phyloP scores from a whole-genome alignment of 2,113 vertebrate species.

The Channa argus region DNA sequence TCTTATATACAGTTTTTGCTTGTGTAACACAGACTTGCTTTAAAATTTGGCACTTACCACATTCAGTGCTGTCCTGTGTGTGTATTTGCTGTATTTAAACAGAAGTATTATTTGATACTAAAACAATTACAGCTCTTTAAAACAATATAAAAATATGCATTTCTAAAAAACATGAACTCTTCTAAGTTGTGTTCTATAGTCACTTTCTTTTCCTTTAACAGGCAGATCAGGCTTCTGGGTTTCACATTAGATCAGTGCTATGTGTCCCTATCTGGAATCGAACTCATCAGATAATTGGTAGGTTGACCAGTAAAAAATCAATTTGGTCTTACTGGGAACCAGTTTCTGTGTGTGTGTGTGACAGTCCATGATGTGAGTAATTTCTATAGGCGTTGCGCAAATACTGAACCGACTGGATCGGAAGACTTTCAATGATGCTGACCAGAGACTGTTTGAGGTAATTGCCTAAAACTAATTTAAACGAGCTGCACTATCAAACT shows the following conservation, averaged over 20 bases:
- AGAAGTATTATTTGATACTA: too few relatives aligned
- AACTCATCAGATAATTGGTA: constrained; percentile 87
- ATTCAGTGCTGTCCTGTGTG: not conserved
- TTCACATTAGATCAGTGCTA: constrained; percentile 85
- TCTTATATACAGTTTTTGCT: too few relatives aligned
- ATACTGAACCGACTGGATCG: constrained; percentile 86
- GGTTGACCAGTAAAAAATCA: constrained; percentile 40
- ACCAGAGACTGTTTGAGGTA: constrained; percentile 88
- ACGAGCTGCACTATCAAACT: not conserved
- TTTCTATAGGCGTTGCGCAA: constrained; percentile 83
- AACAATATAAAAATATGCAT: not conserved
- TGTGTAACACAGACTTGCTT: not conserved
- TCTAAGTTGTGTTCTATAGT: not conserved
- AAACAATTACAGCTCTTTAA: not conserved
- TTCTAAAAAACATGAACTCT: not conserved
- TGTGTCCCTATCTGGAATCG: constrained; percentile 88
- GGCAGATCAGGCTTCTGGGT: constrained; percentile 86
- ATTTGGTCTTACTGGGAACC: not conserved
- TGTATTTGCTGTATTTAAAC: not conserved
- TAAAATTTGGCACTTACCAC: not conserved
- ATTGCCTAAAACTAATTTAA: not conserved
- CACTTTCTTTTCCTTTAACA: constrained; percentile 44
- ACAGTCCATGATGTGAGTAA: not conserved
- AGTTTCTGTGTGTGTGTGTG: constrained; percentile 8
- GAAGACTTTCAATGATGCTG: constrained; percentile 85